Base-by-base conservation (phyloP, 1,140 invertebrate species). In the Phortica variegata region DNA sequence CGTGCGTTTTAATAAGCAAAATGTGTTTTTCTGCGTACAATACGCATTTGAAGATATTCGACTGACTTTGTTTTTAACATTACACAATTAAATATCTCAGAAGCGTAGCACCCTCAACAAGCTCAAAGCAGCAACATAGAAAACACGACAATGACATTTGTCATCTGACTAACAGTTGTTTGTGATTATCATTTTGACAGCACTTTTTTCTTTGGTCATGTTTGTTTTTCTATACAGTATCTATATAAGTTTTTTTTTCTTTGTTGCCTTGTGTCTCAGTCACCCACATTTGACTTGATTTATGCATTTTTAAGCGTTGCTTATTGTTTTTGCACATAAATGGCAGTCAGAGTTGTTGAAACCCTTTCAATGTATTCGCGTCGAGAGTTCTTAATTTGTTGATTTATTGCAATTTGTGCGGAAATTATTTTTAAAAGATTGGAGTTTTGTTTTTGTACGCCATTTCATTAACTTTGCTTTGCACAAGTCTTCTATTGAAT, bases 251-350 rank as follows among this genome's bases (percentile, higher is more conserved):
- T 65, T 66, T 37, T 49, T 61, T 54, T 54, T 56, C 56, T 66
- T 36, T 40, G 56, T 53, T 59, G 58, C 42, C 54, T 54, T 58
- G 57, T 53, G 43, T 19, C 43, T 43, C 47, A 52, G 32, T 15
- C 12, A 32, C 29, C 21, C 16, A 29, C 40, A 36, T 49, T 36
- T 15, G 29, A 38, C 36, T 36, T 73, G 69, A 73, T 73, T 73
- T 73, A 73, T 73, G 68, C 55, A 72, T 56, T 72, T 73, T 73
- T 69, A 73, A 73, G 61, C 65, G 69, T 56, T 65, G 62, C 65
- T 73, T 72, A 73, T 73, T 73, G 69, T 73, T 73, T 72, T 63
- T 60, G 54, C 52, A 42, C 59, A 71, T 58, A 60, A 68, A 62
- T 62, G 54, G 13, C n/a, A 6, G 33, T 23, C 8, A 59, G 62